phyloP scores from a whole-genome alignment of 2,797 vertebrate genomes.

The Gymnoscopelus microlampas region DNA sequence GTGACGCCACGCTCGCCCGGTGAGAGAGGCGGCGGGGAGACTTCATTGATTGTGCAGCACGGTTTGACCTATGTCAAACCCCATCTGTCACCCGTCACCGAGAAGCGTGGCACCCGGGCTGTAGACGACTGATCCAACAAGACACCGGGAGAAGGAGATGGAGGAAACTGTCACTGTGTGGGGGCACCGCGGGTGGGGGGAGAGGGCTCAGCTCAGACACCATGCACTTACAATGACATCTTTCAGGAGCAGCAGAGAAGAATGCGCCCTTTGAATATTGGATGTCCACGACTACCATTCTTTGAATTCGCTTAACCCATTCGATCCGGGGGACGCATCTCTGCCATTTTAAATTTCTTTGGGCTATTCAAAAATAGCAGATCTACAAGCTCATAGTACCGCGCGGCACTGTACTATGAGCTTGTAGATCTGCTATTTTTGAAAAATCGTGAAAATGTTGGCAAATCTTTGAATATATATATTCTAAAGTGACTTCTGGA shows the following conservation, averaged over 20 bases:
- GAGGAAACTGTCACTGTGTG: background rate
- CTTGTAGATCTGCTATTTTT: too few relatives aligned
- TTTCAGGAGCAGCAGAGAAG: background rate
- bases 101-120: slow-evolving; percentile 45
- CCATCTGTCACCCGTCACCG: slow-evolving; percentile 67
- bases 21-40: slow-evolving; percentile 22
- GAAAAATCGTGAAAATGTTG: too few relatives aligned
- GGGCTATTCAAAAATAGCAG: too few relatives aligned
- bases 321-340: too few relatives aligned
- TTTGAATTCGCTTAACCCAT: background rate
- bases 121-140: slow-evolving; percentile 26
- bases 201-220: background rate
- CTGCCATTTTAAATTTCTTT: too few relatives aligned
- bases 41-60: slow-evolving; percentile 58
- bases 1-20: background rate
- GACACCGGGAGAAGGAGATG: slow-evolving; percentile 23
- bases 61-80: slow-evolving; percentile 64
- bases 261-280: slow-evolving; percentile 10
- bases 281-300: background rate
- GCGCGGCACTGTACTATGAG: too few relatives aligned
- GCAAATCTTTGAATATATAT: too few relatives aligned
- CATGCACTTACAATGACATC: background rate
- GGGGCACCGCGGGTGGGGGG: background rate
- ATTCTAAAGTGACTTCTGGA: too few relatives aligned
- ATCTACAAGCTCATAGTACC: too few relatives aligned